Conservation (phyloP, 2,888 invertebrate genomes). For the Drosophila colorata region DNA sequence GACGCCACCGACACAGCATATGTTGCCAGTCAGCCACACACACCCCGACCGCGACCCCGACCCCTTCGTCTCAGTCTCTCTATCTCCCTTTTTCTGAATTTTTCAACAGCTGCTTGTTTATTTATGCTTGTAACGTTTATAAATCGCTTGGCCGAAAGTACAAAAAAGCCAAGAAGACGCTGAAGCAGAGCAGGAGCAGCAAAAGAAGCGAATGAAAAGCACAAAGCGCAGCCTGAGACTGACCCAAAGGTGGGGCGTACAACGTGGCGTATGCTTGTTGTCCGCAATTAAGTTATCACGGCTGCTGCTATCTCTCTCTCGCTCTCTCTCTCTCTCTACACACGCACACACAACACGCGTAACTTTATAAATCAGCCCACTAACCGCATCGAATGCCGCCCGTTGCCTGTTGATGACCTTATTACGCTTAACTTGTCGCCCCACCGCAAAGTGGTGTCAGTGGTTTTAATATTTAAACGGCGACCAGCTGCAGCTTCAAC, state of each 20-base stretch:
- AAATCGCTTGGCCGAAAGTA: constrained; percentile 71
- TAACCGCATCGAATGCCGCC: constrained; percentile 63
- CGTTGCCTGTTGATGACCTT: constrained; percentile 70
- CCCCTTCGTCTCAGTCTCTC: not conserved
- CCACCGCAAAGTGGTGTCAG: constrained; percentile 20
- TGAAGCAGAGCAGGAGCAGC: constrained; percentile 8
- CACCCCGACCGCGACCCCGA: not conserved
- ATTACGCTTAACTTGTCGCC: constrained; percentile 50
- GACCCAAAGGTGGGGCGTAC: constrained; percentile 57
- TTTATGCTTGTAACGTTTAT: constrained; percentile 82
- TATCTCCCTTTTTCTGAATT: constrained; percentile 34
- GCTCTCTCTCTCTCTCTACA: not conserved
- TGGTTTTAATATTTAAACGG: constrained; percentile 70
- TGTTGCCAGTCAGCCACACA: constrained; percentile 66
- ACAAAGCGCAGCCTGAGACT: constrained; percentile 42
- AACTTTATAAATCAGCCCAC: constrained; percentile 71
- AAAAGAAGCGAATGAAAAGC: constrained; percentile 32
- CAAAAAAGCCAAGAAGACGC: constrained; percentile 10
- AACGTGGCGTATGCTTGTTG: constrained; percentile 73
- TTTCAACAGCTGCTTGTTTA: constrained; percentile 74
- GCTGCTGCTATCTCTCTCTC: constrained; percentile 24
- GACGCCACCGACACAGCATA: constrained; percentile 54
- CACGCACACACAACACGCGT: constrained; percentile 24
- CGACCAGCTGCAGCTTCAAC: constrained; percentile 32
- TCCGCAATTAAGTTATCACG: constrained; percentile 73